phyloP scores from a whole-genome alignment of 2,888 invertebrate genomes.

The Clistopyga incitator region DNA sequence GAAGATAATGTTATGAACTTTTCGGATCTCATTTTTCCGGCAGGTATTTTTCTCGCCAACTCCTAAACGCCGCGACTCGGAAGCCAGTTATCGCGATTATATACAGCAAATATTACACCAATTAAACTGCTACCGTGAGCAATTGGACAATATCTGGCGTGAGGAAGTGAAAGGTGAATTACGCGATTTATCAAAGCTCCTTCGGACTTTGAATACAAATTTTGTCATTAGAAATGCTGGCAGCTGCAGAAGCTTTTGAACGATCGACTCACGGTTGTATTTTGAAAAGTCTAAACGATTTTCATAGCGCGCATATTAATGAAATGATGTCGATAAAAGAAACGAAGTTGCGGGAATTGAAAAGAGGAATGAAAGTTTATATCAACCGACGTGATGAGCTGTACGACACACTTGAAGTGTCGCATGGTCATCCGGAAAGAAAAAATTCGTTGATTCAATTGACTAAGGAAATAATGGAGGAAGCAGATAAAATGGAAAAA shows the following conservation, averaged over 20 bases:
- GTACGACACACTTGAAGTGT: constrained; percentile 44
- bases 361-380: constrained; percentile 47
- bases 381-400: constrained; percentile 49
- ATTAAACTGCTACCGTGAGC: constrained; percentile 53
- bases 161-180: constrained; percentile 60
- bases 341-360: constrained; percentile 23
- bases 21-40: not conserved
- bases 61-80: constrained; percentile 40
- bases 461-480: constrained; percentile 18
- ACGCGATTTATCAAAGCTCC: not conserved
- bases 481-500: constrained; percentile 54
- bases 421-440: constrained; percentile 49
- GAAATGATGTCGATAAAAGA: constrained; percentile 20
- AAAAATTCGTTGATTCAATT: constrained; percentile 55
- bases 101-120: constrained; percentile 54
- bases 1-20: not conserved
- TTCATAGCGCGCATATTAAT: constrained; percentile 26
- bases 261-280: constrained; percentile 33
- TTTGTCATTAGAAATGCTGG: constrained; percentile 42
- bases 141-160: constrained; percentile 63
- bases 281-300: constrained; percentile 17
- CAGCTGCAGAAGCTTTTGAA: constrained; percentile 29
- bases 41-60: constrained; percentile 58
- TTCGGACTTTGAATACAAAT: not conserved
- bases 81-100: constrained; percentile 56